phyloP scores from a whole-genome alignment of 2,113 vertebrate genomes.

The Calidris pygmaea region DNA sequence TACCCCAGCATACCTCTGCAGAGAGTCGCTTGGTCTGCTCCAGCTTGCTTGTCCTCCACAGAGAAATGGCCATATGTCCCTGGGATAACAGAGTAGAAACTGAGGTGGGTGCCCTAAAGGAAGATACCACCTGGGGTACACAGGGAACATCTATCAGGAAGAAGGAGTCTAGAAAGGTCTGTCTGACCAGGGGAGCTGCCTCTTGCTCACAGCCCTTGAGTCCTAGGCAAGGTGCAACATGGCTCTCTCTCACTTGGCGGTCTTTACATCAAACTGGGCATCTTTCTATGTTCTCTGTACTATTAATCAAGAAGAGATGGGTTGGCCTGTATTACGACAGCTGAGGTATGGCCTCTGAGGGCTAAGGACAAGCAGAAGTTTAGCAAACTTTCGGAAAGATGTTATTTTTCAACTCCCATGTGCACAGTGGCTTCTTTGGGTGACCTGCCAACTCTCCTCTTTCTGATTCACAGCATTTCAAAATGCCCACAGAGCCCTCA shows the following conservation, averaged over 20 bases:
- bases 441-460: neutral
- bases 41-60: neutral
- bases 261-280: neutral
- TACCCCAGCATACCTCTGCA: neutral
- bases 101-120: neutral
- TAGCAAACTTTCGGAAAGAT: neutral
- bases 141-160: neutral
- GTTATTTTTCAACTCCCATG: neutral
- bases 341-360: neutral
- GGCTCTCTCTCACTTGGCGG: neutral
- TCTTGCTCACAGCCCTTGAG: neutral
- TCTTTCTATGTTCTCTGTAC: neutral
- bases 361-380: neutral
- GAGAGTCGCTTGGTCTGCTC: neutral
- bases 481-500: neutral
- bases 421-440: neutral
- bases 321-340: neutral
- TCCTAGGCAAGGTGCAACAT: neutral
- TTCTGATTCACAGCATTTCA: neutral
- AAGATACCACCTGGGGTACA: neutral
- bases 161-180: neutral
- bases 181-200: neutral
- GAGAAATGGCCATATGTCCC: neutral
- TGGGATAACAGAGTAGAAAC: neutral
- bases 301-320: neutral